Percentiles rank a stretch among this genome's conserved stretches.
Evolutionary conservation across 2,888 invertebrate species (phyloP).

Genomic region (Drosophila incognita): DNA sequence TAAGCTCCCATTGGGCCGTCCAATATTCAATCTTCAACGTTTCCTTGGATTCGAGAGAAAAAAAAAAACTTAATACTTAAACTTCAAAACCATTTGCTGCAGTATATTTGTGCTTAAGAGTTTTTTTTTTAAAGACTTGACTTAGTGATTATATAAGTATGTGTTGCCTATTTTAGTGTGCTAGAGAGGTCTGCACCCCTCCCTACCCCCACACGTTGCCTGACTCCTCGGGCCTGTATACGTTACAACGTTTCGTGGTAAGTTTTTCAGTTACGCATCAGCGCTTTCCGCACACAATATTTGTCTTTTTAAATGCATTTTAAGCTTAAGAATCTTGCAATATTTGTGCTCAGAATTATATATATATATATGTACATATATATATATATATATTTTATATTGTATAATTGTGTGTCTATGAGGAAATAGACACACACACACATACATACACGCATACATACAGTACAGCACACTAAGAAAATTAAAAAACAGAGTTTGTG

Average conservation of each 20-base stretch:
- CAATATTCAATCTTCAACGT: constrained; percentile 7
- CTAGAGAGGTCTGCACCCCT: constrained; percentile 26
- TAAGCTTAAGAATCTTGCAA: constrained; percentile 51
- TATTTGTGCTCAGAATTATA: constrained; percentile 62
- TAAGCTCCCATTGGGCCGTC: neutral
- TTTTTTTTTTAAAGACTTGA: constrained; percentile 18
- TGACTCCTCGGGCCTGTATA: neutral
- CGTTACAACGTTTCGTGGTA: constrained; percentile 9
- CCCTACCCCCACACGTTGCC: neutral
- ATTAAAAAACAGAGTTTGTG: constrained; percentile 15
- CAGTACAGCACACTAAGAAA: neutral
- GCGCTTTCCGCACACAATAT: constrained; percentile 16
- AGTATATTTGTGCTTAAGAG: constrained; percentile 41
- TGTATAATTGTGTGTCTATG: constrained; percentile 2
- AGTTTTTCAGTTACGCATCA: constrained; percentile 8
- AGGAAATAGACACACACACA: constrained; percentile 7
- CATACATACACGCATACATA: constrained; percentile 5
- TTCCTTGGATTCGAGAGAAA: constrained; percentile 7
- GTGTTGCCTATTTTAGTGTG: constrained; percentile 17
- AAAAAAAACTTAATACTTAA: constrained; percentile 34
- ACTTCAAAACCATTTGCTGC: constrained; percentile 29
- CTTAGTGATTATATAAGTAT: constrained; percentile 16
- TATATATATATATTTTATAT: constrained; percentile 8
- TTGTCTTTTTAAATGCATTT: constrained; percentile 66
- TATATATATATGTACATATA: neutral